Conservation (phyloP, 2,888 invertebrate species). For the Agrilus cyanescens region DNA sequence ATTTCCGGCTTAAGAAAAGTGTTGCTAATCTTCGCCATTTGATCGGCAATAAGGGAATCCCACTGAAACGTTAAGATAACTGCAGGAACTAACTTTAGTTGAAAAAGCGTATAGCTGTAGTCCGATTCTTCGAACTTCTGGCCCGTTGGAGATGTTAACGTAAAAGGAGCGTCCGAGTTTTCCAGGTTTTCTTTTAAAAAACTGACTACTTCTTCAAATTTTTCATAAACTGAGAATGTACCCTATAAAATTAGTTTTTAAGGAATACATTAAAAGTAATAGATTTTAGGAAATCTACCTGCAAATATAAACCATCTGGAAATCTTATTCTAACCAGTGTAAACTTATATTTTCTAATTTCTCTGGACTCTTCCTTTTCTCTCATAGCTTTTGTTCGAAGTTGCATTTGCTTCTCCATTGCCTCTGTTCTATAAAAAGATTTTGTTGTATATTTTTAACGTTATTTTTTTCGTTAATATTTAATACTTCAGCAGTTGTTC, state of each 20-base stretch:
- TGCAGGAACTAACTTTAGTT: slow-evolving; percentile 73
- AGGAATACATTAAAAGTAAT: background rate
- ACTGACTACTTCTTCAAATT: slow-evolving; percentile 56
- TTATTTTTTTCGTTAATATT: background rate
- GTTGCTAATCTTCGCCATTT: slow-evolving; percentile 41
- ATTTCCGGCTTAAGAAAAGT: slow-evolving; percentile 68
- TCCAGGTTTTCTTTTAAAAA: slow-evolving; percentile 70
- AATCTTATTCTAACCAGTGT: slow-evolving; percentile 77
- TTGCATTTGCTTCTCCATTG: slow-evolving; percentile 68
- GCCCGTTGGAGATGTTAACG: slow-evolving; percentile 55
- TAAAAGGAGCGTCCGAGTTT: slow-evolving; percentile 55
- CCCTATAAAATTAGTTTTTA: slow-evolving; percentile 53
- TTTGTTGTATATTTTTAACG: slow-evolving; percentile 1
- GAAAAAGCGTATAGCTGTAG: slow-evolving; percentile 59
- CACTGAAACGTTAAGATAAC: slow-evolving; percentile 66
- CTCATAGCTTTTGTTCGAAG: slow-evolving; percentile 91
- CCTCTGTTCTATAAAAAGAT: slow-evolving; percentile 47
- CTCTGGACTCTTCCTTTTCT: slow-evolving; percentile 74
- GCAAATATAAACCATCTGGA: slow-evolving; percentile 74
- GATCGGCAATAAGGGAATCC: slow-evolving; percentile 43
- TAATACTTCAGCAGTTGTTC: slow-evolving; percentile 63
- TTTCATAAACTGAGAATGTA: slow-evolving; percentile 79
- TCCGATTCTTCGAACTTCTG: slow-evolving; percentile 54
- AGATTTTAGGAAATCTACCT: slow-evolving; percentile 40
- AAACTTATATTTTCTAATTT: slow-evolving; percentile 73